phyloP scores from a whole-genome alignment of 2,888 invertebrate species.

The Neoscelio sp. region DNA sequence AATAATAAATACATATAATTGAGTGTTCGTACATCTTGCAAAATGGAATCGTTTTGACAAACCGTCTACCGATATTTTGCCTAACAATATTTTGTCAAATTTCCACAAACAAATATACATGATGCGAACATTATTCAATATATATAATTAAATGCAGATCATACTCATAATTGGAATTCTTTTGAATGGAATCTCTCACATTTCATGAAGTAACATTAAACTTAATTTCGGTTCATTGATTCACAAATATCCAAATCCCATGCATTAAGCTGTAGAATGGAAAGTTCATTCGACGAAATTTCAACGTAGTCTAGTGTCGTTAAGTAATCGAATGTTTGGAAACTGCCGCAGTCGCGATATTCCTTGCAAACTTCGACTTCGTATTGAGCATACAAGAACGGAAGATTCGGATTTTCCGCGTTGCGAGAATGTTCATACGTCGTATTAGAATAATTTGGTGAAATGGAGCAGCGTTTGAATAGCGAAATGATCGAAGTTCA shows the following conservation, averaged over 20 bases:
- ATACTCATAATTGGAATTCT: constrained; percentile 5
- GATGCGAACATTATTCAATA: not conserved
- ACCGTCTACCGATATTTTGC: too few relatives aligned
- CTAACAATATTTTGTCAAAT: not conserved
- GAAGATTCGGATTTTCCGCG: constrained; percentile 46
- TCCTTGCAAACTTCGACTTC: constrained; percentile 40
- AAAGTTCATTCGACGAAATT: constrained; percentile 47
- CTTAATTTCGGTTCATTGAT: constrained; percentile 36
- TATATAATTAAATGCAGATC: not conserved
- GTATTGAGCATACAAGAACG: constrained; percentile 25
- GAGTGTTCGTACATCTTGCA: too few relatives aligned
- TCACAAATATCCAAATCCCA: constrained; percentile 26
- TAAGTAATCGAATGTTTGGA: constrained; percentile 57
- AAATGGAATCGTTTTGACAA: too few relatives aligned
- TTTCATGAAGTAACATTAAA: constrained; percentile 30
- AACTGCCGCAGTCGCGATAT: constrained; percentile 46
- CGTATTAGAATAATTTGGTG: constrained; percentile 46
- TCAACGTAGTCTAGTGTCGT: constrained; percentile 33
- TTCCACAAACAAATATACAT: not conserved
- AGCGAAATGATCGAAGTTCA: constrained; percentile 45
- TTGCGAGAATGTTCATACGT: constrained; percentile 47
- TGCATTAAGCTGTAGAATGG: constrained; percentile 32
- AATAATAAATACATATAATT: too few relatives aligned
- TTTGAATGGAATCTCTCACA: constrained; percentile 1
- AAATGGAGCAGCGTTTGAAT: constrained; percentile 51